Percentiles rank a stretch among this genome's conserved stretches.
Conservation (phyloP, 2,797 vertebrate species). For the Limnodromus scolopaceus region DNA sequence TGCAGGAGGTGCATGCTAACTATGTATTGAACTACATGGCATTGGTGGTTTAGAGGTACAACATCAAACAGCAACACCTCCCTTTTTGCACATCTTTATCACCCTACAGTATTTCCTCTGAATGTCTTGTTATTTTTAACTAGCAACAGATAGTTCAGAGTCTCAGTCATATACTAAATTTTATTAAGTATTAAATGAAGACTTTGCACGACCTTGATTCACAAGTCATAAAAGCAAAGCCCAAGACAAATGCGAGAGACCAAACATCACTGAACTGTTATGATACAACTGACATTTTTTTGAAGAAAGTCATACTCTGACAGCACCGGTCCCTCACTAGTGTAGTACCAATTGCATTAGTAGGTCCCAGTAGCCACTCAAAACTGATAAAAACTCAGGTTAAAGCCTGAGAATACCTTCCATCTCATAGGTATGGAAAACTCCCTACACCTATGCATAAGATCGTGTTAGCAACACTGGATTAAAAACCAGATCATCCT, state of each 20-base stretch:
- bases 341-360: background rate
- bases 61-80: background rate
- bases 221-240: background rate
- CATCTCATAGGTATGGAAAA: background rate
- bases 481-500: background rate
- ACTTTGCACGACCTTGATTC: background rate
- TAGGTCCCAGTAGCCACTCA: background rate
- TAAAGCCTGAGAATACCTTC: background rate
- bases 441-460: background rate
- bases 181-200: background rate
- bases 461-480: background rate
- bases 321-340: background rate
- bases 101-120: background rate
- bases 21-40: background rate
- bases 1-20: background rate
- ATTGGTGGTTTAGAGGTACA: background rate
- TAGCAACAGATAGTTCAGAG: background rate
- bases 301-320: background rate
- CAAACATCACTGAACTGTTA: background rate
- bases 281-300: fast-evolving
- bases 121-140: background rate
- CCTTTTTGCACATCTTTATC: background rate
- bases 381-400: background rate
- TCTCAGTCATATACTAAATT: background rate
- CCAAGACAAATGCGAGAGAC: background rate